Evolutionary conservation across 1,140 invertebrate genomes (phyloP), one percentile per base, ranked within the genome.

Genomic region (Stratiolaelaps scimitus): DNA sequence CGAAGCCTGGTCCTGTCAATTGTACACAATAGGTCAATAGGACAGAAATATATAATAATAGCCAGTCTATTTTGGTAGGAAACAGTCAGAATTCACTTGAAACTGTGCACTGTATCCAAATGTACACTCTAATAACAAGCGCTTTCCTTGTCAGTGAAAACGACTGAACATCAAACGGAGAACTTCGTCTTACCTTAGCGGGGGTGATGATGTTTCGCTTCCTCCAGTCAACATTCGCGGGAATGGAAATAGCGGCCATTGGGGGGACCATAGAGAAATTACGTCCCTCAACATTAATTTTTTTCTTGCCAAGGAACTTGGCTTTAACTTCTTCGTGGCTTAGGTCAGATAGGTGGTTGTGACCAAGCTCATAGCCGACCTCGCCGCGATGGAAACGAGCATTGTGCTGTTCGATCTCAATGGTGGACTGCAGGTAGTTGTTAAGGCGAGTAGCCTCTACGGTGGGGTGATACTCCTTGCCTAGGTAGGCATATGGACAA

Each of bases 381-480:
- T 60, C 53, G 4, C 53, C 1, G 23, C 15, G 26, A 23, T 60
- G 23, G 1, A 2, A 60, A 23, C 53, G 53, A 26, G 53, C 53
- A 60, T 60, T 60, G 53, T 26, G 53, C 23, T 60, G 17, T 34
- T 60, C 53, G 53, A 60, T 60, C 2, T 60, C 53, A 10, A 60
- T 2, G 15, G 53, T 60, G 10, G 53, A 26, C 20, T 60, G 53
- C 13, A 60, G 53, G 53, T 19, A 60, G 53, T 60, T 60, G 23
- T 34, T 60, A 15, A 60, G 23, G 34, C 53, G 53, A 13, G 34
- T 15, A 2, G 17, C 53, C 53, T 60, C 53, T 10, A 19, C 53
- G 53, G 26, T 26, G 34, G 53, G 2, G 17, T 17, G 26, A 10
- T 20, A 60, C 15, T 17, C 15, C 23, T 60, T 60, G 15, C 34